Evolutionary conservation across 2,888 invertebrate genomes (phyloP).

Genomic region (Drosophila kambysellisi): DNA sequence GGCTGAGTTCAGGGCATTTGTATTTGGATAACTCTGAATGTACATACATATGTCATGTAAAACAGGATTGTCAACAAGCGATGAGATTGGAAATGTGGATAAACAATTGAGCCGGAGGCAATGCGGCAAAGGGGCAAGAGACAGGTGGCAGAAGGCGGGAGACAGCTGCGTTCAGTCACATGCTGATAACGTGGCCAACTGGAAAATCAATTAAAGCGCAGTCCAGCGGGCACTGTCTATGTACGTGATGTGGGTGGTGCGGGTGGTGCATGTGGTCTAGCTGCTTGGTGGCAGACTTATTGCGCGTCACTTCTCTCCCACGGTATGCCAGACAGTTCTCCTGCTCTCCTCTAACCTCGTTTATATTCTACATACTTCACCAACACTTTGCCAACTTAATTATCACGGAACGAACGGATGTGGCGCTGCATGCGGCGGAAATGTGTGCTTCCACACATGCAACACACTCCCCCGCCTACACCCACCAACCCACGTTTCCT

Average conservation of each 20-base stretch:
- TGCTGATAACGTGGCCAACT: slow-evolving; percentile 75
- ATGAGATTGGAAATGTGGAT: slow-evolving; percentile 12
- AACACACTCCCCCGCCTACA: neutral
- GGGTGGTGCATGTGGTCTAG: slow-evolving; percentile 12
- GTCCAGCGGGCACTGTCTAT: slow-evolving; percentile 29
- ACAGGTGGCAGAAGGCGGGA: neutral
- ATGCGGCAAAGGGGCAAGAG: neutral
- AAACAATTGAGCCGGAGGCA: slow-evolving; percentile 36
- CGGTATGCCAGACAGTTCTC: neutral
- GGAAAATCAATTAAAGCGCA: slow-evolving; percentile 76
- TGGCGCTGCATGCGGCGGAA: slow-evolving; percentile 73
- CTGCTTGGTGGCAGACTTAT: slow-evolving; percentile 35
- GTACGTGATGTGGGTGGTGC: slow-evolving; percentile 3
- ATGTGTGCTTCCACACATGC: slow-evolving; percentile 41
- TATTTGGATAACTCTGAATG: slow-evolving; percentile 4
- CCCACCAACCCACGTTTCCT: neutral
- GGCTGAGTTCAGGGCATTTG: neutral
- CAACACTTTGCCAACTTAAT: slow-evolving; percentile 60
- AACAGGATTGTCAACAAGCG: slow-evolving; percentile 21
- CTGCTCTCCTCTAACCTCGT: neutral
- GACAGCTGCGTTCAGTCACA: slow-evolving; percentile 63
- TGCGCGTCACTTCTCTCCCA: slow-evolving; percentile 13
- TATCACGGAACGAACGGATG: slow-evolving; percentile 74
- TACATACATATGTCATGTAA: slow-evolving; percentile 14
- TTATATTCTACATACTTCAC: neutral